A percentile compares a stretch with the other conserved stretches of the same genome.
Evolutionary conservation across 1,140 invertebrate species (phyloP).

Genomic region (Antheraea mylitta): DNA sequence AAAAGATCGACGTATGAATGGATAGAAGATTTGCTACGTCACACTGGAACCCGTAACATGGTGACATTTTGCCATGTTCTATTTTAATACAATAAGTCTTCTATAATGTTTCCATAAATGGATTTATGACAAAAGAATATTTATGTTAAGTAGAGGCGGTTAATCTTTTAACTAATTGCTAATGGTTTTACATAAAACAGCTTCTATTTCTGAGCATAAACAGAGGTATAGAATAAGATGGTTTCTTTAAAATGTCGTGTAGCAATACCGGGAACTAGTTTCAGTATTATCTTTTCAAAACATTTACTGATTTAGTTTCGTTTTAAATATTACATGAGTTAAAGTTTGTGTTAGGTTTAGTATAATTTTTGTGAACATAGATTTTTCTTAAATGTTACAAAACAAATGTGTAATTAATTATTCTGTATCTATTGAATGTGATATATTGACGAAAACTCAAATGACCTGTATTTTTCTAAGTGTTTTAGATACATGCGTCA

Average conservation of each 20-base stretch:
- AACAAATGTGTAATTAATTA: too few relatives aligned
- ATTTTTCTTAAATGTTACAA: too few relatives aligned
- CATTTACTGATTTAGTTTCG: not conserved
- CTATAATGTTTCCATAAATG: constrained; percentile 19
- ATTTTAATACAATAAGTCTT: constrained; percentile 9
- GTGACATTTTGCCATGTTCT: constrained; percentile 19
- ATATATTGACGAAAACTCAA: too few relatives aligned
- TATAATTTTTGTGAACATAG: not conserved
- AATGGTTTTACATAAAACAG: not conserved
- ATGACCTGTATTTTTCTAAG: too few relatives aligned
- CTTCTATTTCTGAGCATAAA: not conserved
- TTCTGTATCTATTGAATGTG: too few relatives aligned
- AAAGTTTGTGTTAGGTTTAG: not conserved
- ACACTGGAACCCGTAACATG: constrained; percentile 23
- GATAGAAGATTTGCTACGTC: constrained; percentile 28
- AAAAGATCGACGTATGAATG: constrained; percentile 61
- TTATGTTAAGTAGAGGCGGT: not conserved
- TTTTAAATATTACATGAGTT: too few relatives aligned
- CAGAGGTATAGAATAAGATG: not conserved
- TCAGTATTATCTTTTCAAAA: not conserved
- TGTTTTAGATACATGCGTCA: too few relatives aligned
- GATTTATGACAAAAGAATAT: constrained; percentile 1
- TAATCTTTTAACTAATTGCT: not conserved
- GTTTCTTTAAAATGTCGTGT: not conserved
- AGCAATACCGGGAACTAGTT: not conserved